Percentiles rank a stretch among this genome's conserved stretches.
phyloP scores from a whole-genome alignment of 2,113 vertebrate species.

The Callipepla californica region DNA sequence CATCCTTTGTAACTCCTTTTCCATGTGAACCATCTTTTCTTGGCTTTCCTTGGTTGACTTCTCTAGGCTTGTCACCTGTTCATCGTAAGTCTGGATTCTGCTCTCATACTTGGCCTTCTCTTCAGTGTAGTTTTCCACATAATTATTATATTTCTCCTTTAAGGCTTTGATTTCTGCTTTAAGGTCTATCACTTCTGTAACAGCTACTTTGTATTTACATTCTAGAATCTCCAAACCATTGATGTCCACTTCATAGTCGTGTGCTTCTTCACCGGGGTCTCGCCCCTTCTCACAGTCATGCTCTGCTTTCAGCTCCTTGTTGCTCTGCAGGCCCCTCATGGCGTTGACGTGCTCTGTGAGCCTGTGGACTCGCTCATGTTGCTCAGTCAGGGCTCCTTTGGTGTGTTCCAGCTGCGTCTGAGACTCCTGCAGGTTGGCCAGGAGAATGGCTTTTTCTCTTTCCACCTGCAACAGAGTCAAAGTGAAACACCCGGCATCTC shows the following conservation, averaged over 20 bases:
- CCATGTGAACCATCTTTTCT: slow-evolving; percentile 86
- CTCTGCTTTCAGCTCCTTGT: slow-evolving; percentile 86
- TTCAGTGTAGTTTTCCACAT: slow-evolving; percentile 89
- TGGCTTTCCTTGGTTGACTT: slow-evolving; percentile 84
- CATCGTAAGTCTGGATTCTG: slow-evolving; percentile 82
- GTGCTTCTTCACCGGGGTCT: slow-evolving; percentile 79
- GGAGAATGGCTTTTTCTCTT: slow-evolving; percentile 90
- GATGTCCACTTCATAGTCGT: slow-evolving; percentile 87
- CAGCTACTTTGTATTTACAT: slow-evolving; percentile 96
- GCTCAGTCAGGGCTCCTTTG: slow-evolving; percentile 93
- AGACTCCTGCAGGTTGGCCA: slow-evolving; percentile 93
- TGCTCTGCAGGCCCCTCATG: slow-evolving; percentile 86
- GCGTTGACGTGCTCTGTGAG: slow-evolving; percentile 89
- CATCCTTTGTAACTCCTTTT: slow-evolving; percentile 89
- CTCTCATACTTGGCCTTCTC: slow-evolving; percentile 85
- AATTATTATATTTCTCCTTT: slow-evolving; percentile 95
- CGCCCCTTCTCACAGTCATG: slow-evolving; percentile 88
- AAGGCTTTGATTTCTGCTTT: slow-evolving; percentile 96
- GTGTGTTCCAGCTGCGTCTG: slow-evolving; percentile 96
- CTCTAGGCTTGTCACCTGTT: slow-evolving; percentile 89
- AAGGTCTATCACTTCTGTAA: slow-evolving; percentile 96
- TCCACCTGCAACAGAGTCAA: slow-evolving; percentile 85
- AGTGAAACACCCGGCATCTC: background rate
- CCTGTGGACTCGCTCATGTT: slow-evolving; percentile 88
- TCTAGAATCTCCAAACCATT: slow-evolving; percentile 94